Conservation (phyloP, 2,888 invertebrate species). For the Gastrophysa polygoni region DNA sequence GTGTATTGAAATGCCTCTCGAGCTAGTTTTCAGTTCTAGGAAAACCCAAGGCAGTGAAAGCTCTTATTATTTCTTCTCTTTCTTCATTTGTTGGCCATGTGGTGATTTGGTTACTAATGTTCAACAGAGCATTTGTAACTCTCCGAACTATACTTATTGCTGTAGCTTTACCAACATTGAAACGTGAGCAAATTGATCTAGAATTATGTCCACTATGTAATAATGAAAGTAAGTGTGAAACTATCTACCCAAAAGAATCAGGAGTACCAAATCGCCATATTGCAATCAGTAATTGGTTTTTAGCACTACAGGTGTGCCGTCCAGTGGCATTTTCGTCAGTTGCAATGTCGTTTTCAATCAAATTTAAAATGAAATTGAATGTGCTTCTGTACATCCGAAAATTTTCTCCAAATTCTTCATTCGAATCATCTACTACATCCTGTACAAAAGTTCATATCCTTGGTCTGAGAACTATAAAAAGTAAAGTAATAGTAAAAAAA, state of each 20-base stretch:
- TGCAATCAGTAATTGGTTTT: slow-evolving; percentile 25
- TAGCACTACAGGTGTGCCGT: slow-evolving; percentile 20
- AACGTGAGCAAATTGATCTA: slow-evolving; percentile 35
- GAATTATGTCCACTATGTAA: not conserved
- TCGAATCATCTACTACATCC: slow-evolving; percentile 7
- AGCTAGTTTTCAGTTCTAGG: too few species aligned
- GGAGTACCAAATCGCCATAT: slow-evolving; percentile 32
- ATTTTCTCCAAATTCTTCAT: slow-evolving; percentile 14
- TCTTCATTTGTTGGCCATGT: too few species aligned
- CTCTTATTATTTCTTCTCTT: too few species aligned
- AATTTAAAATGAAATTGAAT: slow-evolving; percentile 6
- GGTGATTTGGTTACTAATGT: too few species aligned
- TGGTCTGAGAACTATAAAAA: not conserved
- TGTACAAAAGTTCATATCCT: not conserved
- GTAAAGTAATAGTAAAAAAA: too few species aligned
- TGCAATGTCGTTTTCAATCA: slow-evolving; percentile 33
- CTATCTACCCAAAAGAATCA: slow-evolving; percentile 32
- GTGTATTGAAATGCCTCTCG: too few species aligned
- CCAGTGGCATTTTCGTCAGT: slow-evolving; percentile 21
- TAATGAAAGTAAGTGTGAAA: not conserved
- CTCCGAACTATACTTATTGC: not conserved
- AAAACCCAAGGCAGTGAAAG: too few species aligned
- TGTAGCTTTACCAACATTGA: slow-evolving; percentile 37
- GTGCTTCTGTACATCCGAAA: slow-evolving; percentile 12
- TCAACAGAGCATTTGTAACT: too few species aligned